Evolutionary conservation across 2,113 vertebrate species (phyloP).

Genomic region (Lanius collurio): DNA sequence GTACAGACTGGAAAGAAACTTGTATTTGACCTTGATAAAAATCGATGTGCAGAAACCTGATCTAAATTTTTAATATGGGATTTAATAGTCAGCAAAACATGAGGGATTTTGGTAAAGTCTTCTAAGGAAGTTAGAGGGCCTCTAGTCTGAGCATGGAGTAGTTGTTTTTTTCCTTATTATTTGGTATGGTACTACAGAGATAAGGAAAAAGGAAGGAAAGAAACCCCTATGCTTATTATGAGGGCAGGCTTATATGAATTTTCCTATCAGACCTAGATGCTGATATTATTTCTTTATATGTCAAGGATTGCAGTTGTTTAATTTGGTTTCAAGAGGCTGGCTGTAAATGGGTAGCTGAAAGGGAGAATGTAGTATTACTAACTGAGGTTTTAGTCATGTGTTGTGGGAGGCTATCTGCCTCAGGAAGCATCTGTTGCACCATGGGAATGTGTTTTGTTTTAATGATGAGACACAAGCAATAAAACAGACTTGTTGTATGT

Average conservation of each 20-base stretch:
- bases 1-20: neutral
- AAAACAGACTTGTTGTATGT: neutral
- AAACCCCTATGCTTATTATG: fast-evolving
- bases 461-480: neutral
- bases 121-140: neutral
- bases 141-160: neutral
- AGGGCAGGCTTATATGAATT: neutral
- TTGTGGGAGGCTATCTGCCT: neutral
- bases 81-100: neutral
- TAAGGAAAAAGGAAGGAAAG: neutral
- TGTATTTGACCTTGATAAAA: neutral
- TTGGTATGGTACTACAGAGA: neutral
- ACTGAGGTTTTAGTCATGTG: neutral
- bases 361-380: fast-evolving
- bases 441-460: neutral
- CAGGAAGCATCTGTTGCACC: constrained; percentile 39
- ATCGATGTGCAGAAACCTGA: neutral
- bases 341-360: neutral
- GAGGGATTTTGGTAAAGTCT: neutral
- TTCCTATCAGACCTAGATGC: neutral
- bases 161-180: neutral
- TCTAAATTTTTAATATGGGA: neutral
- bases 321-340: neutral
- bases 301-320: neutral
- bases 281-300: neutral